Evolutionary conservation across 2,797 vertebrate genomes (phyloP).

Genomic region (Setipinna tenuifilis): DNA sequence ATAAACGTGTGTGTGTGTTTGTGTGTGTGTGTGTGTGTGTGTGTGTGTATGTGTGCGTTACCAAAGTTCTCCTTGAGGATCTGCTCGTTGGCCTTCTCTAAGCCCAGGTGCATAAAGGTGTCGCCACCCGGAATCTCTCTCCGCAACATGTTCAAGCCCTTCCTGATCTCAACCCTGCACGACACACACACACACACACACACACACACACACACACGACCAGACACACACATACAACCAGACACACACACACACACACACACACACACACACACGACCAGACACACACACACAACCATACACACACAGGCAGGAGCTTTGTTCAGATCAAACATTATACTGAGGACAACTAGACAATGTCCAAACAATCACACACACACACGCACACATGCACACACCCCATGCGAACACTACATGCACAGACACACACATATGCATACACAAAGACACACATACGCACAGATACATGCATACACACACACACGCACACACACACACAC

Average conservation of each 20-base stretch:
- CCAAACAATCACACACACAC: background rate
- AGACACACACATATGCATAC: too few species aligned
- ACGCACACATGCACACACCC: background rate
- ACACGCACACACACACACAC: too few species aligned
- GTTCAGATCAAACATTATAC: too few species aligned
- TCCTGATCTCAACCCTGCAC: conserved; percentile 79
- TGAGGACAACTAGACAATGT: background rate
- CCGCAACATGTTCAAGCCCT: conserved; percentile 77
- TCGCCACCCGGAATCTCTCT: conserved; percentile 82
- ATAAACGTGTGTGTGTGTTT: conserved; percentile 67
- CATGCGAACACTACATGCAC: background rate
- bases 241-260: conserved; percentile 57
- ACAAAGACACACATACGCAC: background rate
- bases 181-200: conserved; percentile 58
- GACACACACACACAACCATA: conserved; percentile 56
- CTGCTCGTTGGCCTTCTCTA: conserved; percentile 87
- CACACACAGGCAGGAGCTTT: conserved; percentile 55
- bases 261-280: conserved; percentile 66
- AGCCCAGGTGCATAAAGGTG: conserved; percentile 86
- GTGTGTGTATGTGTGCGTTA: conserved; percentile 58
- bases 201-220: conserved; percentile 55
- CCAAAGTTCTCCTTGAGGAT: conserved; percentile 79
- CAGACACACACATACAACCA: conserved; percentile 68
- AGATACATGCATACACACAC: too few species aligned
- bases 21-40: background rate